Evolutionary conservation across 2,113 vertebrate genomes (phyloP).

Genomic region (Raja brachyura): DNA sequence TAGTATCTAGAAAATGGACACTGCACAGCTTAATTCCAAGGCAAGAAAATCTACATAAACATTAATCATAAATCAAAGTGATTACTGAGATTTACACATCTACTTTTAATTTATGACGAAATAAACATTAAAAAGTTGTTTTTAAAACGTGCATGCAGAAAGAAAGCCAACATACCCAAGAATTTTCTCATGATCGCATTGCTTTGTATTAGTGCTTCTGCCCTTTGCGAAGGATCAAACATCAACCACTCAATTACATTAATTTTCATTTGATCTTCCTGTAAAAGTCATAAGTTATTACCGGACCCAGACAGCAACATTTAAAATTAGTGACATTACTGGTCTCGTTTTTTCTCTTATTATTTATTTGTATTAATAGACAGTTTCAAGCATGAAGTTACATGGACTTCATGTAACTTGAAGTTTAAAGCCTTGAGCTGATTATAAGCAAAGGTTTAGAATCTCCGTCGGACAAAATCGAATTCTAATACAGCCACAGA

Average conservation of each 20-base stretch:
- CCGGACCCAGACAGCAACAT: neutral
- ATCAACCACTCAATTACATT: conserved; percentile 94
- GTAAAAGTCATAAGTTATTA: conserved; percentile 21
- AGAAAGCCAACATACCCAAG: conserved; percentile 64
- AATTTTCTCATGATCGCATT: conserved; percentile 98
- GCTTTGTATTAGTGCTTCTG: conserved; percentile 91
- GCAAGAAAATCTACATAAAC: neutral
- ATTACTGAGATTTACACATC: neutral
- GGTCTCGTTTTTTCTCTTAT: neutral
- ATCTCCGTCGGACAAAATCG: neutral
- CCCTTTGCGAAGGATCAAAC: conserved; percentile 83
- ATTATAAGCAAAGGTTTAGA: neutral
- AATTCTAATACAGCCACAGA: neutral
- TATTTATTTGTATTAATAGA: neutral
- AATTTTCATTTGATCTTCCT: conserved; percentile 87
- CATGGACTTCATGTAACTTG: too few relatives aligned
- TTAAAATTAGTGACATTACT: neutral
- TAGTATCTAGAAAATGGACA: neutral
- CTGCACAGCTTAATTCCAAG: neutral
- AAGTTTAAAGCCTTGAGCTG: neutral
- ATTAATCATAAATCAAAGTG: neutral
- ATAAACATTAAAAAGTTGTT: neutral
- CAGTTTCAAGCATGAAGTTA: neutral
- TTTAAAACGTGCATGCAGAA: neutral
- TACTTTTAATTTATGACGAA: neutral